A percentile compares a stretch with the other conserved stretches of the same genome.
phyloP scores from a whole-genome alignment of 2,888 invertebrate species.

The Cosmopolites sordidus region DNA sequence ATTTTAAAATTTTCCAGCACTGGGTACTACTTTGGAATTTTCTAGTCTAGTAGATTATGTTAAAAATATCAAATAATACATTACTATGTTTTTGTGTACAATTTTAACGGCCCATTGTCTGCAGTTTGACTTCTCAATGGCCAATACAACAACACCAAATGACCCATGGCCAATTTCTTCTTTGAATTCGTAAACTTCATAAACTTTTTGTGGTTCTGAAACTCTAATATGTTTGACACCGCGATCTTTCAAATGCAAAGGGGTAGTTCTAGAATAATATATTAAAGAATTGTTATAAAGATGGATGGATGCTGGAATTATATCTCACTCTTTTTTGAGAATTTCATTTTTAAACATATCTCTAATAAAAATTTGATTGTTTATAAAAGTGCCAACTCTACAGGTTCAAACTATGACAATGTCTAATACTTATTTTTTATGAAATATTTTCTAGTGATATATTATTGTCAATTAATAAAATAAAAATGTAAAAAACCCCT shows the following conservation, averaged over 20 bases:
- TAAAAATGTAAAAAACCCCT: too few relatives aligned
- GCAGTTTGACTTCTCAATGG: constrained; percentile 41
- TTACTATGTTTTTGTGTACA: constrained; percentile 44
- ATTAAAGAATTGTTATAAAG: too few relatives aligned
- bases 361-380: too few relatives aligned
- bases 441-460: too few relatives aligned
- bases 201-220: constrained; percentile 39
- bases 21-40: too few relatives aligned
- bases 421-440: too few relatives aligned
- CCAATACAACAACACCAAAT: constrained; percentile 46
- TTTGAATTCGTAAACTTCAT: constrained; percentile 42
- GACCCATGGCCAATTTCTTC: constrained; percentile 46
- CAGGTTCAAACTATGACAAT: too few relatives aligned
- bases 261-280: not conserved
- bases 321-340: not conserved
- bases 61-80: not conserved
- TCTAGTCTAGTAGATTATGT: too few relatives aligned
- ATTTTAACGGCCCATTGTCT: constrained; percentile 48
- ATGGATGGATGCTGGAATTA: not conserved
- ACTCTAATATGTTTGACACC: constrained; percentile 44
- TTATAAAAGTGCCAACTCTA: too few relatives aligned
- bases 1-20: too few relatives aligned
- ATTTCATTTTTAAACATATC: constrained; percentile 1
- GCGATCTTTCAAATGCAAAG: constrained; percentile 25
- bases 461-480: too few relatives aligned